Percentiles rank a stretch among this genome's conserved stretches.
phyloP scores from a whole-genome alignment of 2,797 vertebrate species.

The Martes flavigula region DNA sequence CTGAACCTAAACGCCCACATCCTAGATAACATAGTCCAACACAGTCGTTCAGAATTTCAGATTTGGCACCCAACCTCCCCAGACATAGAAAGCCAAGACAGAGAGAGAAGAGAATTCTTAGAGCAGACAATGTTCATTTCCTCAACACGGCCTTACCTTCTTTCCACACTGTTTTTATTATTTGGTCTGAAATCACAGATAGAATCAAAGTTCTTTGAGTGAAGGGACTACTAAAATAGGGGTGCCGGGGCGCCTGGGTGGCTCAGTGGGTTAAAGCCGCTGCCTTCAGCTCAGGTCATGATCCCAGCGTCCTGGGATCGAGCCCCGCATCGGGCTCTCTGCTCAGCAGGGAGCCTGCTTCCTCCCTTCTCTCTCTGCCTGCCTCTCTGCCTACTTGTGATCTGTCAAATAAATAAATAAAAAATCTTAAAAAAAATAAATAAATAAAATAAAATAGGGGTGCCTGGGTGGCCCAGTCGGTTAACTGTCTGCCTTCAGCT shows the following conservation, averaged over 20 bases:
- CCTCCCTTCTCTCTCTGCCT: too few relatives aligned
- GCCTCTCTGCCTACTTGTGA: too few relatives aligned
- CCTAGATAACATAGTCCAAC: background rate
- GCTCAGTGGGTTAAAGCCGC: accelerated
- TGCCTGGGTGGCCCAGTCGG: too few relatives aligned
- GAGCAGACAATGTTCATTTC: background rate
- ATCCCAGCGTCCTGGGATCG: too few relatives aligned
- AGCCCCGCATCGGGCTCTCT: too few relatives aligned
- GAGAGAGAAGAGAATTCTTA: background rate
- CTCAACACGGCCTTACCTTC: background rate
- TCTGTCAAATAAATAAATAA: too few relatives aligned
- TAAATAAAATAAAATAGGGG: background rate
- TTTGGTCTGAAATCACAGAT: background rate
- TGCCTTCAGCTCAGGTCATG: too few relatives aligned
- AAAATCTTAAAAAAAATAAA: too few relatives aligned
- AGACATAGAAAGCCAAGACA: background rate
- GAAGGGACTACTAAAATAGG: background rate
- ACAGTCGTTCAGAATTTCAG: background rate
- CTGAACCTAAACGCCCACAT: background rate
- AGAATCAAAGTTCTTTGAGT: background rate
- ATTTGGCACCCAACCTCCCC: background rate
- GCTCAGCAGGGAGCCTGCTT: too few relatives aligned
- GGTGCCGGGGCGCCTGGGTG: too few relatives aligned
- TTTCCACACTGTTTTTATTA: background rate
- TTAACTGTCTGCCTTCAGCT: too few relatives aligned